Percentiles rank a stretch among this genome's conserved stretches.
Conservation (phyloP, 2,113 vertebrate genomes). For the Polypterus bichir region DNA sequence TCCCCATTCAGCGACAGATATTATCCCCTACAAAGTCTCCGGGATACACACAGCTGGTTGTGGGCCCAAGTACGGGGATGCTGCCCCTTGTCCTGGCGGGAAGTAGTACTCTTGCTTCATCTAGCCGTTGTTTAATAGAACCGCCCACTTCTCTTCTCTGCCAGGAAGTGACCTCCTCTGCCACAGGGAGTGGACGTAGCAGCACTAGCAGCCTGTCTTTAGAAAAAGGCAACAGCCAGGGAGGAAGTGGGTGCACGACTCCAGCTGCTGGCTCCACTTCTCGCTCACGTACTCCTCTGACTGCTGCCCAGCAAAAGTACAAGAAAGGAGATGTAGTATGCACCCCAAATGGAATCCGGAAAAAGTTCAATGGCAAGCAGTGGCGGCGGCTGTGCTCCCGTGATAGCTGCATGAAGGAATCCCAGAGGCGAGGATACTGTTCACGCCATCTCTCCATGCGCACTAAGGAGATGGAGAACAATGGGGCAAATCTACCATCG, state of each 20-base stretch:
- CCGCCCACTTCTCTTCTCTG: constrained; percentile 40
- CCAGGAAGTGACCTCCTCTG: constrained; percentile 16
- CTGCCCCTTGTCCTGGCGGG: background rate
- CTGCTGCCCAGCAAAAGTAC: constrained; percentile 74
- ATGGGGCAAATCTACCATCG: constrained; percentile 35
- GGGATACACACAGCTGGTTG: background rate
- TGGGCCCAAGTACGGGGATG: no score
- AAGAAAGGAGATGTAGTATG: constrained; percentile 86
- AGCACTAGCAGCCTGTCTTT: constrained; percentile 40
- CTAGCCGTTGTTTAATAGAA: constrained; percentile 24
- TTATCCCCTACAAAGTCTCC: constrained; percentile 44
- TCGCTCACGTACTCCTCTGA: constrained; percentile 67
- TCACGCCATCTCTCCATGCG: constrained; percentile 83
- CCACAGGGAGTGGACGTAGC: constrained; percentile 30
- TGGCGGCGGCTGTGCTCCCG: constrained; percentile 82
- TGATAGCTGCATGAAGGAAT: constrained; percentile 89
- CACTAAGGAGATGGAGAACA: constrained; percentile 80
- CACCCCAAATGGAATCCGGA: constrained; percentile 79
- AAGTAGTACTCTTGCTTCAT: no score
- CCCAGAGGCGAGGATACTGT: constrained; percentile 78
- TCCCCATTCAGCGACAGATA: constrained; percentile 31
- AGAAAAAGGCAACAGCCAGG: constrained; percentile 31
- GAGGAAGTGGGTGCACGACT: constrained; percentile 27
- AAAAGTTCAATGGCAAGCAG: constrained; percentile 89
- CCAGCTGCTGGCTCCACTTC: constrained; percentile 45